Evolutionary conservation across 2,888 invertebrate species (phyloP), one percentile per base, ranked within the genome.

Genomic region (Ceraclea dissimilis): DNA sequence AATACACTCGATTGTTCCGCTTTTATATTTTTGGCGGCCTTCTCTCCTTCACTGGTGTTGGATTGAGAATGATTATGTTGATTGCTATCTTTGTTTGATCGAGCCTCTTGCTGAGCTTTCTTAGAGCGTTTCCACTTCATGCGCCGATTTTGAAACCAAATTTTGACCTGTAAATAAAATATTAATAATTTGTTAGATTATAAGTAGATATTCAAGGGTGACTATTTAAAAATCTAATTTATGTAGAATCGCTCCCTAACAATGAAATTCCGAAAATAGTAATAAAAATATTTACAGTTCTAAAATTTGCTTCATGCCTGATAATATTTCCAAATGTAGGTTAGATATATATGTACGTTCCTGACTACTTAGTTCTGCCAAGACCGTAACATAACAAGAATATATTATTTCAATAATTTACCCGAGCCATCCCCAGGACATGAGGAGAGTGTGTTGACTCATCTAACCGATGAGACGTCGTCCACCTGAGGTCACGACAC

Each of bases 101-200:
- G 88, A 22, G 90, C 85, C 72, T 93, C 93, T 64, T 91, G 90
- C 69, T 93, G 93, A 0, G 93, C 93, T 68, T 96, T 96, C 80
- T 96, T 96, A 63, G 94, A 95, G 11, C 98, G 79, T 71, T 98
- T 98, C 95, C 96, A 96, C 71, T 97, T 97, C 97, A 97, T 97
- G 65, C 97, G 84, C 51, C 97, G 82, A 72, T 97, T 97, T 82
- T 98, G 97, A 74, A 98, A 98, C 97, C 95, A 96, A 66, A 96
- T 95, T 81, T 95, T 95, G 61, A 95, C 95, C 91, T 95, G 82
- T 11, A 66, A 67, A 65, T 62, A 70, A 67, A 65, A 52, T 59
- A 53, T 51, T n/a, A n/a, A n/a, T n/a, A n/a, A n/a, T n/a, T n/a
- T n/a, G n/a, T n/a, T n/a, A n/a, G n/a, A n/a, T n/a, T n/a, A n/a